Evolutionary conservation across 2,113 vertebrate species (phyloP), one percentile per base, ranked within the genome.

Genomic region (Nothoprocta perdicaria): DNA sequence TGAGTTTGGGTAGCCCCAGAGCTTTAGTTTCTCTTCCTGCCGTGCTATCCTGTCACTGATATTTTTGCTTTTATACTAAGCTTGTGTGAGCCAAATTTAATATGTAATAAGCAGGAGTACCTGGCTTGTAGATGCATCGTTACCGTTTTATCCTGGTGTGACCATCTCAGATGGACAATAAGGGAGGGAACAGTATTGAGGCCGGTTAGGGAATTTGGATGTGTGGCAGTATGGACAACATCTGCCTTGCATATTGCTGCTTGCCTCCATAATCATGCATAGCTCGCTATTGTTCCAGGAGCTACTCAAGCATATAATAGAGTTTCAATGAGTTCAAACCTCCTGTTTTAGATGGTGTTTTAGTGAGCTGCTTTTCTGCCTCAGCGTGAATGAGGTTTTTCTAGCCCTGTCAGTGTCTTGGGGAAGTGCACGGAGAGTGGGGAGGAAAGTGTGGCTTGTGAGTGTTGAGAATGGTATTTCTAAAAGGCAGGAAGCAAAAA

Each of bases 231-330:
- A 45, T 88, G 86, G 60, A 76, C 90, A 96, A 94, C 80, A 95
- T 95, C 95, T 97, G 93, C 55, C 91, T 96, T 86, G 77, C 61
- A 55, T 91, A 94, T 88, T 72, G 88, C 65, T 94, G 5, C 78
- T 94, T 95, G 58, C 71, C 72, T 95, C 31, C 46, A 77, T 77
- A 76, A 95, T 38, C 40, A 33, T 41, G 27, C 68, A 74, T 62
- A 80, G n/a, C 84, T 97, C 92, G 83, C 80, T 87, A 79, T 97
- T 96, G 92, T 96, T 94, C 76, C 87, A 94, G 55, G 69, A 97
- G 80, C 72, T 91, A 69, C 50, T 96, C 93, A 87, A 83, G 94
- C 92, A 93, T 97, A 96, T 91, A 95, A 96, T 95, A 96, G 93
- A 96, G 79, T 95, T 96, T 62, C 93, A 87, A 29, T 92, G 93